Percentiles rank a stretch among this genome's conserved stretches.
phyloP scores from a whole-genome alignment of 2,797 vertebrate genomes.

The Alosa sapidissima region DNA sequence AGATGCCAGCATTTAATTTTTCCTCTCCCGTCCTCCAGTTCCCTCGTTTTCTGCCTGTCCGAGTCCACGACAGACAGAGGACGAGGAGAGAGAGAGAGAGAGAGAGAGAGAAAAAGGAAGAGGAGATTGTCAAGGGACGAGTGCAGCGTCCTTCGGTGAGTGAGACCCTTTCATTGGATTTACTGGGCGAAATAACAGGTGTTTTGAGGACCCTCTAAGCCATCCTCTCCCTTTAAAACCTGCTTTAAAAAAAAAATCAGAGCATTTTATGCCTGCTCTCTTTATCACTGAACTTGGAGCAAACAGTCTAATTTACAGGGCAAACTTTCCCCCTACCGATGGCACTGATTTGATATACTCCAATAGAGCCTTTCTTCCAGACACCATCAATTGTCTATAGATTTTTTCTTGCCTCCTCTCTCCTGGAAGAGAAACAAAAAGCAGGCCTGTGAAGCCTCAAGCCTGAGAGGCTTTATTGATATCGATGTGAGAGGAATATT shows the following conservation, averaged over 20 bases:
- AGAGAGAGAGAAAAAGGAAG: conserved; percentile 19
- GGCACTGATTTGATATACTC: conserved; percentile 82
- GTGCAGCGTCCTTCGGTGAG: neutral
- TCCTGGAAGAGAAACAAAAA: conserved; percentile 80
- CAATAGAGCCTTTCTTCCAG: conserved; percentile 81
- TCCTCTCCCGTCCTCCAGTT: conserved; percentile 13
- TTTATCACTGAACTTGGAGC: conserved; percentile 79
- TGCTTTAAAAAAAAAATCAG: conserved; percentile 42
- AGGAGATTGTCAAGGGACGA: conserved; percentile 18
- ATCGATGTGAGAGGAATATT: conserved; percentile 80
- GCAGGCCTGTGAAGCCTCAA: conserved; percentile 74
- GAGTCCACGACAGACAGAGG: conserved; percentile 16
- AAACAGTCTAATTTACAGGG: conserved; percentile 81
- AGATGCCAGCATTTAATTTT: conserved; percentile 37
- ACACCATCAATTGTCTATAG: conserved; percentile 84
- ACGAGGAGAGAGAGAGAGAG: neutral
- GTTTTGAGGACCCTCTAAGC: neutral
- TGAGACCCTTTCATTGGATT: conserved; percentile 52
- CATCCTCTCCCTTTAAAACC: neutral
- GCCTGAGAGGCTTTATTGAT: conserved; percentile 80
- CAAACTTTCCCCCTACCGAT: conserved; percentile 76
- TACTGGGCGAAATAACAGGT: conserved; percentile 53
- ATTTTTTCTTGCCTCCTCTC: conserved; percentile 77
- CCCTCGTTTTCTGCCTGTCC: conserved; percentile 26
- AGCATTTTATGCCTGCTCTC: conserved; percentile 67